Evolutionary conservation across 2,888 invertebrate species (phyloP), one percentile per base, ranked within the genome.

Genomic region (Aphodius sticticus): DNA sequence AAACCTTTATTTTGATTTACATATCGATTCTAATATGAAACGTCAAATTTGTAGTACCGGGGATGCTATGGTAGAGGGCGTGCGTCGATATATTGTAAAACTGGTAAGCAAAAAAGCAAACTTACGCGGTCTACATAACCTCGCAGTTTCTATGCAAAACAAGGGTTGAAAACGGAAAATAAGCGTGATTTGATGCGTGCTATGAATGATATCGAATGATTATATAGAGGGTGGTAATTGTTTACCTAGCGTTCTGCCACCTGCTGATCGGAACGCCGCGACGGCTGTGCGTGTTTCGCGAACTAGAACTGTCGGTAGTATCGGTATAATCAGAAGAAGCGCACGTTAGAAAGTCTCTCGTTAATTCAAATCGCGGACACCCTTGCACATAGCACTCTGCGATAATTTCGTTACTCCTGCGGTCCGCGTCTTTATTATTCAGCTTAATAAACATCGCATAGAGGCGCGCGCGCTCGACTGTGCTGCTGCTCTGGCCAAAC

Each of bases 221-320:
- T 9, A 53, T 53, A 53, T 78, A 78, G 38, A 78, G 81, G 85
- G 86, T 83, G 82, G 82, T 79, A 82, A 82, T 81, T 79, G 86
- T 87, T 88, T 88, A 88, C 88, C 88, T 88, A 85, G 85, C 85
- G 85, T 86, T 85, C 85, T 86, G 87, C 87, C 88, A 88, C 87
- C 88, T 87, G 88, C 87, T 85, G 84, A 53, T 86, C 85, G 84
- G 83, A 86, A 86, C 84, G 78, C 78, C 82, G 78, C 82, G 83
- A 77, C 74, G 74, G n/a, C 74, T 37, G 74, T 53, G 74, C 37
- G 74, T 53, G 53, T 74, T 71, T 71, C 12, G 53, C 53, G 53
- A 71, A 71, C 71, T 26, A 71, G 16, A 71, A 71, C 26, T 35
- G 71, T 71, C 12, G 26, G 16, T 16, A 71, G 5, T 71, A 15